A percentile compares a stretch with the other conserved stretches of the same genome.
Conservation (phyloP, 2,888 invertebrate genomes). For the Dimorphilus gyrociliatus region DNA sequence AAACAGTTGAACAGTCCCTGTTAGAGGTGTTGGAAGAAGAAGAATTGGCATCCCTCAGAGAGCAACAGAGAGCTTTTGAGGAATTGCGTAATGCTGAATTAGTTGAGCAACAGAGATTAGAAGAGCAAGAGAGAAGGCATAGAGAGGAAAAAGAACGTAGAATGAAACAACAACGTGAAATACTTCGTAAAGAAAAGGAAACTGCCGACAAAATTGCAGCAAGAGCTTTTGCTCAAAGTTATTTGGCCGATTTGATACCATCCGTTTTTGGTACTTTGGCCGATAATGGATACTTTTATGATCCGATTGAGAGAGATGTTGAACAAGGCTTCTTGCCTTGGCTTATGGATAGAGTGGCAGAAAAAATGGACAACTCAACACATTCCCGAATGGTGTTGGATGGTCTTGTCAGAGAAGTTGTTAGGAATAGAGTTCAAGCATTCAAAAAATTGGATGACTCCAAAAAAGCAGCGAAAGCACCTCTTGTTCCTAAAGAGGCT, state of each 20-base stretch:
- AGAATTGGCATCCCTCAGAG: slow-evolving; percentile 61
- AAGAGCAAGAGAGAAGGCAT: slow-evolving; percentile 52
- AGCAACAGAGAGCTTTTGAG: slow-evolving; percentile 56
- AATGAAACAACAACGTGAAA: slow-evolving; percentile 53
- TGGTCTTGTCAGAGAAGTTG: slow-evolving; percentile 42
- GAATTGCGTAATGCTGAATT: slow-evolving; percentile 62
- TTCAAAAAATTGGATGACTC: slow-evolving; percentile 19
- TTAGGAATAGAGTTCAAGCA: slow-evolving; percentile 18
- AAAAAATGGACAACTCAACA: slow-evolving; percentile 61
- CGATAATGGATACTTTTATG: slow-evolving; percentile 48
- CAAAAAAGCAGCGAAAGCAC: no score
- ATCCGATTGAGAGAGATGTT: slow-evolving; percentile 51
- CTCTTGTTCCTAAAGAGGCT: no score
- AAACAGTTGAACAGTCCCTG: slow-evolving; percentile 71
- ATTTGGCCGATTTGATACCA: slow-evolving; percentile 69
- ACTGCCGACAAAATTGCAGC: slow-evolving; percentile 66
- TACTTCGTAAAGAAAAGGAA: slow-evolving; percentile 49
- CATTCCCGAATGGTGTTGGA: slow-evolving; percentile 63
- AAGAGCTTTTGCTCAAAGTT: slow-evolving; percentile 63
- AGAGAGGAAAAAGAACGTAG: slow-evolving; percentile 47
- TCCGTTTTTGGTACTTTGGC: slow-evolving; percentile 62
- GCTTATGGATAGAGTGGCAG: slow-evolving; percentile 63
- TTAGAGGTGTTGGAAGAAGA: slow-evolving; percentile 82
- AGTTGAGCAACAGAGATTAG: slow-evolving; percentile 61
- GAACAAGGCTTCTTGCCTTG: slow-evolving; percentile 63